Evolutionary conservation across 2,113 vertebrate species (phyloP), one percentile per base, ranked within the genome.

Genomic region (Geothlypis trichas): DNA sequence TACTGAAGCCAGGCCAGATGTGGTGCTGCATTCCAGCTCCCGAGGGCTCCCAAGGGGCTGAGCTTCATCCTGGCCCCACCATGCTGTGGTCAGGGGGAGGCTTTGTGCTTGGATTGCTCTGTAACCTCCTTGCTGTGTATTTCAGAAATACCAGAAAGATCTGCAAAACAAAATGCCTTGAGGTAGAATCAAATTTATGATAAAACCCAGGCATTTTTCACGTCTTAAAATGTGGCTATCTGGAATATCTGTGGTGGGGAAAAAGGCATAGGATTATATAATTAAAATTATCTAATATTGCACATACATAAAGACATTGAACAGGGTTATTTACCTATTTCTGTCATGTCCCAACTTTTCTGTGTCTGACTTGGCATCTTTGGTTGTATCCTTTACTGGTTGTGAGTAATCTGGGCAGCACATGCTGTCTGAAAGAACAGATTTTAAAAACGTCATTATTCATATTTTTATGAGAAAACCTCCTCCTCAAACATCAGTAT

Each of bases 371-470:
- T 82, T 78, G 59, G 39, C 28, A 78, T 81, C 35, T 81, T 69
- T 69, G 51, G 5, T 68, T 84, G 13, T 52, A 74, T 82, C 81
- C 47, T 92, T 84, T 37, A 65, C 13, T 81, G 86, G 24, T 71
- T 22, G 33, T 88, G 76, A 93, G 27, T 89, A 77, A 86, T 92
- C 39, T 74, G 83, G 82, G 57, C 65, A 90, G 52, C 82, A 84
- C 75, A 86, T 72, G 47, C 28, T 72, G 68, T 78, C 68, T 81
- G 85, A 77, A 91, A 63, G 72, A 95, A 81, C 57, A 93, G 87
- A 88, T 92, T 94, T 91, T 72, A 49, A 67, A 93, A 89, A 75
- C 13, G 35, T 1, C 3, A 92, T 90, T 94, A 94, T 95, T 94
- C 73, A 69, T 59, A 68, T 42, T 78, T 81, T 44, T 63, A 71